Evolutionary conservation across 2,113 vertebrate genomes (phyloP).

Genomic region (Hypanus sabinus): DNA sequence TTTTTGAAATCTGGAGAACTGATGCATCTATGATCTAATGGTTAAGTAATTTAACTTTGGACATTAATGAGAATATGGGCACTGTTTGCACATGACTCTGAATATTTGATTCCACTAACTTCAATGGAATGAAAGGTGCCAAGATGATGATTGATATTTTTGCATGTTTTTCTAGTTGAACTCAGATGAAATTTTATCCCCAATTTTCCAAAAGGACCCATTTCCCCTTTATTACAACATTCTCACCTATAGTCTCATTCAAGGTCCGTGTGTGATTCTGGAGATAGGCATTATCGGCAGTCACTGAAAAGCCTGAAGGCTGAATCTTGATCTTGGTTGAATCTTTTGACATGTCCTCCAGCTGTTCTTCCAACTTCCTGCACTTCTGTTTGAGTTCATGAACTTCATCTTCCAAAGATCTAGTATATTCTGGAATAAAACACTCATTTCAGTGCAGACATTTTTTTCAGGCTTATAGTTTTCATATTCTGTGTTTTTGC

Average conservation of each 20-base stretch:
- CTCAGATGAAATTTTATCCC: too few relatives aligned
- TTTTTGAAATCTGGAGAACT: not conserved
- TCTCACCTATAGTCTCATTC: constrained; percentile 48
- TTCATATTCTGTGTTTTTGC: too few relatives aligned
- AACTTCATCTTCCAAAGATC: constrained; percentile 56
- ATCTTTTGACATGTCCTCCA: constrained; percentile 43
- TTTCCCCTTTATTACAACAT: not conserved
- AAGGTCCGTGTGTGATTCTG: constrained; percentile 43
- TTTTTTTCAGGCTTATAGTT: too few relatives aligned
- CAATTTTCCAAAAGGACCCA: not conserved
- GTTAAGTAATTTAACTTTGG: too few relatives aligned
- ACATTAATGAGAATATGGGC: too few relatives aligned
- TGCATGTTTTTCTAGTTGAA: too few relatives aligned
- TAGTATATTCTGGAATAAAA: constrained; percentile 45
- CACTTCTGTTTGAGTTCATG: constrained; percentile 50
- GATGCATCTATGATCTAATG: not conserved
- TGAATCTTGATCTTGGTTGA: constrained; percentile 25
- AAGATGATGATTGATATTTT: too few relatives aligned
- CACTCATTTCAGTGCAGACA: not conserved
- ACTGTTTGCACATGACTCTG: too few relatives aligned
- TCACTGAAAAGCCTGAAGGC: constrained; percentile 35
- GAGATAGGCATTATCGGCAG: constrained; percentile 44
- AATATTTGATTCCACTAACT: too few relatives aligned
- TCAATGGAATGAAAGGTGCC: too few relatives aligned
- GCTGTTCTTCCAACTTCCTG: constrained; percentile 47